These are phyloP conservation scores for Probaryconus sp. DNA, from an alignment of 1,140 invertebrate species.

Conservation along the genomic window DNA sequence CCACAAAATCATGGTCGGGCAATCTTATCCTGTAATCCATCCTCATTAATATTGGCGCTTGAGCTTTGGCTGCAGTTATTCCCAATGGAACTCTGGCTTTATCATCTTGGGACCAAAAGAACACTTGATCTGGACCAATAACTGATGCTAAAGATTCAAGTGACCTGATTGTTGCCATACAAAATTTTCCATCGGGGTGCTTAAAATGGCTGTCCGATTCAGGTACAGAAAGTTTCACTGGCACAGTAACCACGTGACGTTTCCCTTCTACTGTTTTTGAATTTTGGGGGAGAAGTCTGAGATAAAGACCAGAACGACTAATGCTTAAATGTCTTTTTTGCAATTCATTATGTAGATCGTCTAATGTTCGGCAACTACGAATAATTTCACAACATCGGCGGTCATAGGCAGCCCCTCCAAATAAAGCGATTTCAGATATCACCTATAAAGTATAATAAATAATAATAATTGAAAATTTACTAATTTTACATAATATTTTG, in stretches of 20 bases:
- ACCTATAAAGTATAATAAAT: not conserved
- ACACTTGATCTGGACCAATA: slow-evolving; percentile 27
- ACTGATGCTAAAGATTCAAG: slow-evolving; percentile 25
- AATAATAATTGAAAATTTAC: not conserved
- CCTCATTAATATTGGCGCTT: slow-evolving; percentile 68
- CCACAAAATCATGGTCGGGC: slow-evolving; percentile 76
- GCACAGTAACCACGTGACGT: slow-evolving; percentile 23
- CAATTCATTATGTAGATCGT: slow-evolving; percentile 11
- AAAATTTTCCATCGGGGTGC: slow-evolving; percentile 28
- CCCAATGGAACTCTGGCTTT: slow-evolving; percentile 75
- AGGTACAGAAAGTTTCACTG: slow-evolving; percentile 27
- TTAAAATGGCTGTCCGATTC: slow-evolving; percentile 2
- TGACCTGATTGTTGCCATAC: slow-evolving; percentile 8
- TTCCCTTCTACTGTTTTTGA: slow-evolving; percentile 22
- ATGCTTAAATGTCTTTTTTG: slow-evolving; percentile 1
- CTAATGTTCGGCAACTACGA: slow-evolving; percentile 18
- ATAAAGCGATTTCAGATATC: slow-evolving; percentile 19
- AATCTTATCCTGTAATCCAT: slow-evolving; percentile 70
- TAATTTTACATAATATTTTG: not conserved
- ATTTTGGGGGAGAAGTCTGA: slow-evolving; percentile 19
- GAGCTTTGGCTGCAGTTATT: slow-evolving; percentile 71
- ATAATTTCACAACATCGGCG: slow-evolving; percentile 21
- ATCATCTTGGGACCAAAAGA: slow-evolving; percentile 29
- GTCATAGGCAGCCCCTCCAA: slow-evolving; percentile 27
- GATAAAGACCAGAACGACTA: slow-evolving; percentile 11